A percentile compares a stretch with the other conserved stretches of the same genome.
These are phyloP conservation scores for Grallaria varia DNA, from an alignment of 2,113 vertebrate species.

Conservation along the genomic window DNA sequence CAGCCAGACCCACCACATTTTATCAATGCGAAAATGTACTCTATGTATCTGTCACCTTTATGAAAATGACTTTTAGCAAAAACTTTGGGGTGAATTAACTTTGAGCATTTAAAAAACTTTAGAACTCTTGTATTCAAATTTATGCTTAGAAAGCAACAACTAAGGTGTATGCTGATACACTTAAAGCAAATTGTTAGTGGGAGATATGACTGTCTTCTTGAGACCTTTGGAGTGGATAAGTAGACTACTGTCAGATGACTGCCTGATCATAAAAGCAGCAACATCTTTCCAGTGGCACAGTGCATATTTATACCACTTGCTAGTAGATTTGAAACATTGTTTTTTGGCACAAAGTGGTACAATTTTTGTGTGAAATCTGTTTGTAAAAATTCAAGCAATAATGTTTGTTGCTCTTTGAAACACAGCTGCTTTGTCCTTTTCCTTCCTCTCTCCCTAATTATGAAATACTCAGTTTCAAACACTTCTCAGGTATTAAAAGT, in stretches of 20 bases:
- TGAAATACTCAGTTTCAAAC: not conserved
- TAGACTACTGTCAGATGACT: not conserved
- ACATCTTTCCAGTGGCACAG: not conserved
- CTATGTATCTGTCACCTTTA: not conserved
- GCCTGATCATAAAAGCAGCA: not conserved
- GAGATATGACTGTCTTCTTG: not conserved
- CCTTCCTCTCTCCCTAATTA: not conserved
- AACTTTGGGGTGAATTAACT: not conserved
- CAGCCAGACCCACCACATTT: too few species aligned
- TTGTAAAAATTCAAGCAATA: not conserved
- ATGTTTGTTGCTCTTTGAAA: not conserved
- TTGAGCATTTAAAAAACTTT: not conserved
- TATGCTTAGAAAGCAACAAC: not conserved
- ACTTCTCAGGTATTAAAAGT: constrained; percentile 39
- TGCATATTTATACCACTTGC: not conserved
- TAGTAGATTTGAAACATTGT: not conserved
- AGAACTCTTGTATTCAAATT: not conserved
- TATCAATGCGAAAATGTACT: not conserved
- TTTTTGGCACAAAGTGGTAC: not conserved
- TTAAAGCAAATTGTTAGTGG: not conserved
- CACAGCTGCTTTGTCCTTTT: not conserved
- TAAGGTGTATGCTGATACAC: not conserved
- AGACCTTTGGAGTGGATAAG: not conserved
- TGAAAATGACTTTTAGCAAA: not conserved
- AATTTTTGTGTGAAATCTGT: not conserved